These are phyloP conservation scores for Salvelinus sp. DNA, from an alignment of 2,113 vertebrate species.

Conservation along the genomic window DNA sequence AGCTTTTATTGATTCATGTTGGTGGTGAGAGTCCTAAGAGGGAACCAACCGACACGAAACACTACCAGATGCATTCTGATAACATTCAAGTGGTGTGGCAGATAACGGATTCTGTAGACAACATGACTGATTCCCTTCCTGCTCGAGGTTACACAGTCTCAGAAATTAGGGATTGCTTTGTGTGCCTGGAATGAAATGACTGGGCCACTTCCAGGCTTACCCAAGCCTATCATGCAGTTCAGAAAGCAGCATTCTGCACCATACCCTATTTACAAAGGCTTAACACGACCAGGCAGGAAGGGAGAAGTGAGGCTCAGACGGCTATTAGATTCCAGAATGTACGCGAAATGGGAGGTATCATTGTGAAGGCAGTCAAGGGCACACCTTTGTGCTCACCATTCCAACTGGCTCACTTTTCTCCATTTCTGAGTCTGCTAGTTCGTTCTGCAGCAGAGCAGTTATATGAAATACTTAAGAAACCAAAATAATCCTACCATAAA, in stretches of 20 bases:
- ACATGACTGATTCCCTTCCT: conserved; percentile 1
- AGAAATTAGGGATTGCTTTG: neutral
- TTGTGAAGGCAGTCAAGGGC: neutral
- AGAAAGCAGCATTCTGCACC: neutral
- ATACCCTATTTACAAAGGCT: neutral
- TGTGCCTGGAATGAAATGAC: conserved; percentile 4
- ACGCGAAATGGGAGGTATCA: neutral
- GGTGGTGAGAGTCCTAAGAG: neutral
- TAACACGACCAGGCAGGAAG: neutral
- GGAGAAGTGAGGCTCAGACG: neutral
- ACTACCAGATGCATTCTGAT: neutral
- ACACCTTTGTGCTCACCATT: neutral
- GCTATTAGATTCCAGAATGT: neutral
- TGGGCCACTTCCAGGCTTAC: neutral
- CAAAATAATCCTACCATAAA: too few species aligned
- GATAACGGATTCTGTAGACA: neutral
- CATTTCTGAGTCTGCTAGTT: too few species aligned
- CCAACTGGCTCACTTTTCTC: neutral
- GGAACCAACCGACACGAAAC: neutral
- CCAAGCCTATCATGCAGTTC: neutral
- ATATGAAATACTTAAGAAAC: too few species aligned
- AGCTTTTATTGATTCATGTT: neutral
- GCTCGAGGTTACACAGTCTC: neutral
- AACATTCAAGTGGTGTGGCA: neutral
- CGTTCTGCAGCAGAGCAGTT: too few species aligned